phyloP scores from a whole-genome alignment of 2,113 vertebrate genomes.

The Sceloporus undulatus region DNA sequence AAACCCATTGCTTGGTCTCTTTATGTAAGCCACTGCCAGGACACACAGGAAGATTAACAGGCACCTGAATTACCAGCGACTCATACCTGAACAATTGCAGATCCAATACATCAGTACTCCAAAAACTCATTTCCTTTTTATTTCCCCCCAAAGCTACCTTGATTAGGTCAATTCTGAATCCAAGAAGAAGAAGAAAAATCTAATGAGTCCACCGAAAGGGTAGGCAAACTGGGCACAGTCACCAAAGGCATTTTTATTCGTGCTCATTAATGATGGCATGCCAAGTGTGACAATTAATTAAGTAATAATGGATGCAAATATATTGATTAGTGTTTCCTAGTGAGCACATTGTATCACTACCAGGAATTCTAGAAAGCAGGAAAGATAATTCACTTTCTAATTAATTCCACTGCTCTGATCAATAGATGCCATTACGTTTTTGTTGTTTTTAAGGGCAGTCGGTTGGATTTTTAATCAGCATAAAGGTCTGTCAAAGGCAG shows the following conservation, averaged over 20 bases:
- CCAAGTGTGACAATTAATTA: slow-evolving; percentile 61
- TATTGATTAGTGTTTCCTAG: slow-evolving; percentile 35
- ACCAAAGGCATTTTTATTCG: slow-evolving; percentile 44
- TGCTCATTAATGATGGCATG: slow-evolving; percentile 51
- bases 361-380: slow-evolving; percentile 39
- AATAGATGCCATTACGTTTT: slow-evolving; percentile 49
- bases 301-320: slow-evolving; percentile 57
- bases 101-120: not conserved
- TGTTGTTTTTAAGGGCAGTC: not conserved
- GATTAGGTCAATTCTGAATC: not conserved
- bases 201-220: not conserved
- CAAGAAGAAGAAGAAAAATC: not conserved
- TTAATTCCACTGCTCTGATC: slow-evolving; percentile 52
- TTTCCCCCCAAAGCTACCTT: not conserved
- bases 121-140: not conserved
- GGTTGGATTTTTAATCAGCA: slow-evolving; percentile 34
- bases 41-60: not conserved
- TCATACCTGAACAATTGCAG: not conserved
- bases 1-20: not conserved
- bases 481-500: not conserved
- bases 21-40: not conserved
- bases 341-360: slow-evolving; percentile 55
- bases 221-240: slow-evolving; percentile 3
- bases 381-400: slow-evolving; percentile 51
- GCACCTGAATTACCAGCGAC: not conserved